Evolutionary conservation across 2,888 invertebrate genomes (phyloP).

Genomic region (Drosophila antonietae): DNA sequence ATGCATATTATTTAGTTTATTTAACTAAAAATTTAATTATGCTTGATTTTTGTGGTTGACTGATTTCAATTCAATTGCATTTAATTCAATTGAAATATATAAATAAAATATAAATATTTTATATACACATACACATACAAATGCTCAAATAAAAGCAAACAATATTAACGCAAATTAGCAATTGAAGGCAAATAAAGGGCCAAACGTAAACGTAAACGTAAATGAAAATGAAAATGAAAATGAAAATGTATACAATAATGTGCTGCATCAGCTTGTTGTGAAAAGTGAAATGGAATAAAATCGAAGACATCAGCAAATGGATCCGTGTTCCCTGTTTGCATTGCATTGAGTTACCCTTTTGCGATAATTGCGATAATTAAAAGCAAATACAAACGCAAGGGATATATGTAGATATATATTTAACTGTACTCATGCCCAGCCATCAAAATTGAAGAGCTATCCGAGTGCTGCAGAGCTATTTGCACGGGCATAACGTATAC

Average conservation of each 20-base stretch:
- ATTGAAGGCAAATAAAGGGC: slow-evolving; percentile 52
- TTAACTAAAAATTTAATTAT: slow-evolving; percentile 70
- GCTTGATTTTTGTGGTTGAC: slow-evolving; percentile 60
- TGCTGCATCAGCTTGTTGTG: slow-evolving; percentile 53
- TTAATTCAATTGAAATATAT: slow-evolving; percentile 18
- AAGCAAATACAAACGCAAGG: slow-evolving; percentile 78
- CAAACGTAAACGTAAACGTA: slow-evolving; percentile 10
- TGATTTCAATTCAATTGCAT: slow-evolving; percentile 46
- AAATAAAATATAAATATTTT: slow-evolving; percentile 15
- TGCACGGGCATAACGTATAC: slow-evolving; percentile 67
- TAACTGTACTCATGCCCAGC: slow-evolving; percentile 1
- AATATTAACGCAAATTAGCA: slow-evolving; percentile 68
- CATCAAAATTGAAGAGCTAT: slow-evolving; percentile 13
- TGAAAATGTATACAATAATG: slow-evolving; percentile 21
- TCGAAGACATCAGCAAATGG: slow-evolving; percentile 78
- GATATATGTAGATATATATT: slow-evolving; percentile 35
- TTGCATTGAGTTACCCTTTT: slow-evolving; percentile 74
- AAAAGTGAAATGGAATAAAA: slow-evolving; percentile 55
- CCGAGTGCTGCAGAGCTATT: slow-evolving; percentile 46
- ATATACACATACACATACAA: background rate
- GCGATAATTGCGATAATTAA: slow-evolving; percentile 83
- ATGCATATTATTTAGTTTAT: slow-evolving; percentile 58
- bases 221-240: slow-evolving; percentile 5
- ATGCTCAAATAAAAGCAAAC: slow-evolving; percentile 7
- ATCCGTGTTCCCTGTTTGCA: slow-evolving; percentile 56